Evolutionary conservation across 2,888 invertebrate genomes (phyloP).

Genomic region (Rhagonycha fulva): DNA sequence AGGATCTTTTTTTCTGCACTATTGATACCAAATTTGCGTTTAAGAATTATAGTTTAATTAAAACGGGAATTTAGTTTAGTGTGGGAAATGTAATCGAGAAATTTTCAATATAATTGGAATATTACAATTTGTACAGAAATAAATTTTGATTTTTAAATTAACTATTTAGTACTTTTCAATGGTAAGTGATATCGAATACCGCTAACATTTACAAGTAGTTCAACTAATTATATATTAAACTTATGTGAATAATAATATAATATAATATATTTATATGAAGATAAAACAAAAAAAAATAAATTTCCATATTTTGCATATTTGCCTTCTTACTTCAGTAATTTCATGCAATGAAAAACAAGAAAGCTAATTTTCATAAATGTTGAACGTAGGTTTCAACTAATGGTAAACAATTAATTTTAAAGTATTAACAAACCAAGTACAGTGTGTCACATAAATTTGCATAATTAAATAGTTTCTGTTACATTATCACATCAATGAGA

Average conservation of each 20-base stretch:
- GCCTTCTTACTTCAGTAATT: neutral
- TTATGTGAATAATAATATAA: neutral
- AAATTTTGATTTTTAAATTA: too few species aligned
- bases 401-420: conserved; percentile 22
- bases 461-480: conserved; percentile 33
- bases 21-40: too few species aligned
- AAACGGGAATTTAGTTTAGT: too few species aligned
- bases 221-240: neutral
- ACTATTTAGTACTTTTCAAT: too few species aligned
- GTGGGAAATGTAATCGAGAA: too few species aligned
- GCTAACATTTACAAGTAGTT: neutral
- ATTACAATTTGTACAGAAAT: too few species aligned
- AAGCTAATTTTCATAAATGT: neutral
- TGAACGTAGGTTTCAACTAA: conserved; percentile 7
- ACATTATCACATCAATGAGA: conserved; percentile 43
- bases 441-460: conserved; percentile 17
- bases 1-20: too few species aligned
- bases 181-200: too few species aligned
- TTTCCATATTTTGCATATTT: neutral
- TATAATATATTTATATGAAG: neutral
- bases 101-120: too few species aligned
- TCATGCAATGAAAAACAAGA: neutral
- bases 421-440: conserved; percentile 12
- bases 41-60: too few species aligned
- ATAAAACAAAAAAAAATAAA: neutral